Conservation (phyloP, 1,140 invertebrate genomes). For the Oscheius sp. region DNA sequence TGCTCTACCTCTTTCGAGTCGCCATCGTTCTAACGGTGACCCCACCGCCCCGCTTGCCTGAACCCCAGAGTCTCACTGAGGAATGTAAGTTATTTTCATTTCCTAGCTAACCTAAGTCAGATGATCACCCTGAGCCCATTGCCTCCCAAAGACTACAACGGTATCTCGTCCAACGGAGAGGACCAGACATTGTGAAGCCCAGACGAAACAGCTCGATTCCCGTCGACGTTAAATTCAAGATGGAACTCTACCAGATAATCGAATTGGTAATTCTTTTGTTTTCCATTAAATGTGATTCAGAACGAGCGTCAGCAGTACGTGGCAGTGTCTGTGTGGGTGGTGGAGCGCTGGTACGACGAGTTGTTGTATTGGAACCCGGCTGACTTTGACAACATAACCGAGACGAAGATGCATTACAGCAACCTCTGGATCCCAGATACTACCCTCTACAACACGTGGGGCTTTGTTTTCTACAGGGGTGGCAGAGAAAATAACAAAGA, state of each 20-base stretch:
- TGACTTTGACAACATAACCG: constrained; percentile 37
- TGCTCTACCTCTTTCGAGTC: too few relatives aligned
- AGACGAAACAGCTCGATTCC: neutral
- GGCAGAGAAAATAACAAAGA: too few relatives aligned
- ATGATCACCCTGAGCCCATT: neutral
- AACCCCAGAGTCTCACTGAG: neutral
- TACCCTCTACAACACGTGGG: constrained; percentile 39
- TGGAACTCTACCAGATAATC: constrained; percentile 34
- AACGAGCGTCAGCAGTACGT: constrained; percentile 30
- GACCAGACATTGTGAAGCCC: neutral
- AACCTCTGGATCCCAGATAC: constrained; percentile 40
- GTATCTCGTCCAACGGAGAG: neutral
- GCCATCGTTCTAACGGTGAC: too few relatives aligned
- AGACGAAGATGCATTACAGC: constrained; percentile 37
- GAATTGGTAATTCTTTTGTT: constrained; percentile 14
- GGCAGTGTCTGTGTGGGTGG: constrained; percentile 23
- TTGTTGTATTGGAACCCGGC: constrained; percentile 41
- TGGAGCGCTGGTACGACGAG: constrained; percentile 42
- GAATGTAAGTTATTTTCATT: too few relatives aligned
- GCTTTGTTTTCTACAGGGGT: neutral
- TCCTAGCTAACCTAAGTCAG: too few relatives aligned
- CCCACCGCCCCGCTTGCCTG: neutral
- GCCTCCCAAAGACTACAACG: neutral
- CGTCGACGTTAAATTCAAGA: constrained; percentile 27
- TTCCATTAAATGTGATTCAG: constrained; percentile 28